Percentiles rank a stretch among this genome's conserved stretches.
phyloP scores from a whole-genome alignment of 1,140 invertebrate species.

The Halesus radiatus region DNA sequence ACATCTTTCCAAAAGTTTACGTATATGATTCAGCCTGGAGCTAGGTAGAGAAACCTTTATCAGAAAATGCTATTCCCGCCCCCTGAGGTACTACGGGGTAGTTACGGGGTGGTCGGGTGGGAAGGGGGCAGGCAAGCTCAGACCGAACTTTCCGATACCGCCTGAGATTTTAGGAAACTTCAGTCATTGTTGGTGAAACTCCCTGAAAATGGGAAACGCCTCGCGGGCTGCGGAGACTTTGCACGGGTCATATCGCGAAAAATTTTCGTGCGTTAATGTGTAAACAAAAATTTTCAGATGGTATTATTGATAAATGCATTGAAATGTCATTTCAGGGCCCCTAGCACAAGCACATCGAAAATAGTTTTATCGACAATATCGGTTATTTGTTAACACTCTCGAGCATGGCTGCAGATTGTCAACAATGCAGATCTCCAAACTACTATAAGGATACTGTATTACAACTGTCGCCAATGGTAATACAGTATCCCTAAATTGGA shows the following conservation, averaged over 20 bases:
- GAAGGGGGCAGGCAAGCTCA: background rate
- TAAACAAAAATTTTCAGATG: background rate
- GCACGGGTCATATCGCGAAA: constrained; percentile 7
- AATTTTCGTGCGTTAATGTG: background rate
- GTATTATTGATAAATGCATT: no score
- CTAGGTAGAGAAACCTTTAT: constrained; percentile 5
- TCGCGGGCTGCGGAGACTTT: background rate
- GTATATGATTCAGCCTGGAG: background rate
- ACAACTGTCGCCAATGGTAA: no score
- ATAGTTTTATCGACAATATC: no score
- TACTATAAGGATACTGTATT: no score
- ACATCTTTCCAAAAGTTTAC: background rate
- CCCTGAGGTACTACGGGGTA: background rate
- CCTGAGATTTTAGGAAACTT: constrained; percentile 23
- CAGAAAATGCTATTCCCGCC: constrained; percentile 25
- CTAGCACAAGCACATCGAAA: no score
- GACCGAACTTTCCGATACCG: constrained; percentile 3
- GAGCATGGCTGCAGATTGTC: no score
- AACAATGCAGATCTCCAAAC: no score
- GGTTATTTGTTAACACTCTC: no score
- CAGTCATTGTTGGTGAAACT: background rate
- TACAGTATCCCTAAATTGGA: no score
- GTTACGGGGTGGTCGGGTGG: no score
- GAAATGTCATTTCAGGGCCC: no score
- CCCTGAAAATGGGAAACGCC: constrained; percentile 17